These are phyloP conservation scores for Calliphora vicina DNA, from an alignment of 1,140 invertebrate genomes.

Conservation along the genomic window DNA sequence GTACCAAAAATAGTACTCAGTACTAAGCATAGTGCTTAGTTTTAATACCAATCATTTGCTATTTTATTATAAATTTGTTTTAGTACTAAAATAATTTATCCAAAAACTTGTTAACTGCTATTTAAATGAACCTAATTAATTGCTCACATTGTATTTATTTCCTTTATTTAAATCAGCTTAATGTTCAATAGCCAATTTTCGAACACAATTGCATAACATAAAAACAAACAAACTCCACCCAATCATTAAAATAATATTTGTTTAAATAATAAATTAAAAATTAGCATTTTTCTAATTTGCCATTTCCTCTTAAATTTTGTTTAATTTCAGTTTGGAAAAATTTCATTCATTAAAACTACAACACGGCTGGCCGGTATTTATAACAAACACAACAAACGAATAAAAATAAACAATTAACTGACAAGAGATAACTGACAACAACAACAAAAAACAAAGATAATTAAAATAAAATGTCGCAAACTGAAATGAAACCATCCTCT, in stretches of 20 bases:
- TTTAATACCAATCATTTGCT: no score
- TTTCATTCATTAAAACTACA: neutral
- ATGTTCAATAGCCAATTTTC: neutral
- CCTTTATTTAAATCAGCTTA: no score
- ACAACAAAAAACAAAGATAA: neutral
- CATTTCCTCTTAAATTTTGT: conserved; percentile 15
- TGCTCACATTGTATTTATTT: no score
- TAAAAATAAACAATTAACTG: neutral
- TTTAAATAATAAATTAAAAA: neutral
- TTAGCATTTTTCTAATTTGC: conserved; percentile 6
- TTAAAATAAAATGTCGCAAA: conserved; percentile 3
- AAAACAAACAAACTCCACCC: neutral
- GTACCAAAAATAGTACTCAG: no score
- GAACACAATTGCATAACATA: neutral
- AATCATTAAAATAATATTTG: neutral
- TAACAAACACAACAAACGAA: neutral
- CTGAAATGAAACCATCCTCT: neutral
- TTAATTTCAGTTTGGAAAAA: neutral
- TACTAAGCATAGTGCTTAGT: no score
- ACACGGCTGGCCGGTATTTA: neutral
- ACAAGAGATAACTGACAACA: no score
- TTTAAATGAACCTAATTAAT: no score
- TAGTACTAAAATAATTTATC: no score
- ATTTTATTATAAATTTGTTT: no score
- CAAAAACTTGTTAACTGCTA: no score